Base-by-base conservation (phyloP, 2,113 vertebrate species). In the Hiodon tergisus region DNA sequence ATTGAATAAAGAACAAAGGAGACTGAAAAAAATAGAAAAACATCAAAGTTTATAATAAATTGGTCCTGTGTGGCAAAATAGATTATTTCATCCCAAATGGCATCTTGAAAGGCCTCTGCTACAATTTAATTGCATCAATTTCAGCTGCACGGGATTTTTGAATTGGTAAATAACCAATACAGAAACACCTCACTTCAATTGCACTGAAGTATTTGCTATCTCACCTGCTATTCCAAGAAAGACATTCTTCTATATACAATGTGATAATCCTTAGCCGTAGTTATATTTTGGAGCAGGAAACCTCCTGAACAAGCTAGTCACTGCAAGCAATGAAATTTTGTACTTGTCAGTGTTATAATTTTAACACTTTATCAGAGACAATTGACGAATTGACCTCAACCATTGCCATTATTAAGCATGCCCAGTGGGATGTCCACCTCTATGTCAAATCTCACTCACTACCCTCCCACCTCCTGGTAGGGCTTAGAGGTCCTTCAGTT, bases 11-110 rank as follows among this genome's bases (percentile, higher is more conserved):
- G 69, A 70, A 70, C 69, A 70, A 69, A 69, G 52, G 5, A 68
- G 47, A 47, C 51, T 9, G 51, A 52, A 46, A 57, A 53, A 69
- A 69, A 31, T 31, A 31, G 31, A 31, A 16, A 57, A 70, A 70
- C 69, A 57, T 55, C 69, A 70, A 57, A 70, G 69, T 52, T 70
- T 57, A 52, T 57, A 55, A 52, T 17, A 70, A 70, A 70, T 70
- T 70, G 16, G 69, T 57, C 69, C 69, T 70, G 52, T 55, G 69
- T 57, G 51, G 69, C 69, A 70, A 57, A 70, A 70, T 70, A 16
- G 60, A 62, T 62, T 62, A 62, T 62, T 62, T 62, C 14, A n/a
- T 62, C 60, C 60, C 60, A 62, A 62, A 62, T 10, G 69, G 52
- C 16, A 52, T 48, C 69, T 57, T 70, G 53, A 70, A 70, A 70